Evolutionary conservation across 2,113 vertebrate genomes (phyloP), one percentile per base, ranked within the genome.

Genomic region (Gymnorhina tibicen): DNA sequence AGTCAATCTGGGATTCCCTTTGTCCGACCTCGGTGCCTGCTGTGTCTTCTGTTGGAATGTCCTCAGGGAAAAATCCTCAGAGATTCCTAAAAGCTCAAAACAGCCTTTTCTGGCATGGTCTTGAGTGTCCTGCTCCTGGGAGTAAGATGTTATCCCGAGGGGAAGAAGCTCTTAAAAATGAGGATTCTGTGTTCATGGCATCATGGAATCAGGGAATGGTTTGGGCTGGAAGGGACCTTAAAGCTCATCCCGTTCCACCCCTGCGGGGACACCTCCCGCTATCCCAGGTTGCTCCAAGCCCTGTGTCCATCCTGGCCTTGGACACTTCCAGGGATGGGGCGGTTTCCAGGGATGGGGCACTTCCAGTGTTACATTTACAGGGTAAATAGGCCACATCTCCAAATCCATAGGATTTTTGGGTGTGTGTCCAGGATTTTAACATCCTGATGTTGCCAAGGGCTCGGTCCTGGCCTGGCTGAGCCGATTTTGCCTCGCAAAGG

Each of bases 401-500:
- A 69, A 46, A 76, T 10, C 33, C 35, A 14, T 18, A 0, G 0
- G 3, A 2, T 2, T 76, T n/a, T 32, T 39, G 18, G 46, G 13
- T 37, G 3, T 14, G 59, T 55, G 41, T 27, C 12, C 41, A 13
- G 33, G 55, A 17, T 39, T 30, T 49, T 3, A 9, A 7, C 0
- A 0, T 6, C 0, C 8, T 1, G 5, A 13, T 0, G 0, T 80
- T 44, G 37, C 55, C 9, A 7, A 16, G 21, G 64, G 58, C 73
- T 89, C 3, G 2, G 30, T 58, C 64, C 41, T 1, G 1, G 28
- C 66, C 64, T 1, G 21, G 4, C 35, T 2, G 60, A 69, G 70
- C 27, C 55, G 58, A 6, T 60, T 84, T 19, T 76, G 32, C 53
- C 64, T 79, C 66, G 2, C 17, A 17, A 16, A 49, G 33, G 26